Evolutionary conservation across 1,140 invertebrate genomes (phyloP), one percentile per base, ranked within the genome.

Genomic region (Eupeodes corollae): DNA sequence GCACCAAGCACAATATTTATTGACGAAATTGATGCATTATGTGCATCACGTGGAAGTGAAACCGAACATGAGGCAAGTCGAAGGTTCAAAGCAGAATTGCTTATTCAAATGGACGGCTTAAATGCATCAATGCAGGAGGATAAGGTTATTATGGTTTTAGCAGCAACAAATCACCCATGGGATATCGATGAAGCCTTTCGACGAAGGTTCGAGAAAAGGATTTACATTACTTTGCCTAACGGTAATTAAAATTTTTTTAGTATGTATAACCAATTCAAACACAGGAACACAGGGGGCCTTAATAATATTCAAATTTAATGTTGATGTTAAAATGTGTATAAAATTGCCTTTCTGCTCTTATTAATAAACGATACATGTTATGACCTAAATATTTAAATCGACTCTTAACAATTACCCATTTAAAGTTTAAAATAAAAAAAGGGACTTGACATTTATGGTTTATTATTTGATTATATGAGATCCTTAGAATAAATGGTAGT

Each of bases 1-100:
- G 92, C 97, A 15, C 97, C 97, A 2, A 95, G 91, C 57, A 99
- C 95, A n/a, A 98, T 99, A 61, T 99, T 99, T 66, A 91, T 99
- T 44, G 97, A 99, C 70, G 97, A 99, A 76, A 98, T 99, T 52
- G 97, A 99, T 73, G 96, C 94, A 0, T 71, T 99, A 31, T 98
- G 95, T 69, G 95, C 93, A 1, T 80, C 89, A 56, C 73, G 97
- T 61, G 95, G 95, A 14, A 89, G 86, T 1, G 92, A 97, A 58
- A 92, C 90, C 1, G 97, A 99, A 69, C 95, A 99, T 69, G 97
- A 99, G 73, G 95, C 96, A n/a, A 95, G 91, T 44, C 71, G 97
- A 41, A 73, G 96, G 55, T 95, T 99, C n/a, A 99, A 99, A 71
- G 96, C 93, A 0, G 96, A 99, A 48, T 73, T 99, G 13, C 79